A percentile compares a stretch with the other conserved stretches of the same genome.
phyloP scores from a whole-genome alignment of 1,140 invertebrate species.

The Drosophila varians region DNA sequence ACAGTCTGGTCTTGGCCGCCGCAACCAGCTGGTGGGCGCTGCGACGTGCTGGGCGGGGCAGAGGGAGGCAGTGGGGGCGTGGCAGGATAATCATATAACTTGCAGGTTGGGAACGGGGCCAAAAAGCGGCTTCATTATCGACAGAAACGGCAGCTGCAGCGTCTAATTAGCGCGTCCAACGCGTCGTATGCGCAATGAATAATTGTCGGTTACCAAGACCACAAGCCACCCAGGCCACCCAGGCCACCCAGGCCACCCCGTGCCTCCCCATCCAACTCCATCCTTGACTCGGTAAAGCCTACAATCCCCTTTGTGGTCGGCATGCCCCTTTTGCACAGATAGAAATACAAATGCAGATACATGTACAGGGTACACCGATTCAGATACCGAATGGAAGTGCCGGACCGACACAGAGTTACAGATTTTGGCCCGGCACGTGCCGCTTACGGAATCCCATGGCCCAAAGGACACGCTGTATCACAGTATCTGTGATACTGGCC shows the following conservation, averaged over 20 bases:
- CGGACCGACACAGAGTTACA: neutral
- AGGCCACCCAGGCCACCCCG: neutral
- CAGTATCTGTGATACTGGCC: neutral
- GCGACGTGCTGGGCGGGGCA: constrained; percentile 16
- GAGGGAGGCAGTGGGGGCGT: neutral
- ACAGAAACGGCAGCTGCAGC: constrained; percentile 53
- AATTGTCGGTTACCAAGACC: constrained; percentile 53
- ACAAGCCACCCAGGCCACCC: neutral
- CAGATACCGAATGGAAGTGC: too few relatives aligned
- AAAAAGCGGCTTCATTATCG: constrained; percentile 59
- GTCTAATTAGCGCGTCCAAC: constrained; percentile 65
- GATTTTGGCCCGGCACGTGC: constrained; percentile 18
- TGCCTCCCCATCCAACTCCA: neutral
- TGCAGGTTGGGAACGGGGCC: neutral
- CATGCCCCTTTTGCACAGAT: constrained; percentile 8
- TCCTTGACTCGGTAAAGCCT: neutral
- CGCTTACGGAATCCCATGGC: constrained; percentile 8
- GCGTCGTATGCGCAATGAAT: constrained; percentile 69
- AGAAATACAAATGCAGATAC: constrained; percentile 1
- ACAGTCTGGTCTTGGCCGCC: constrained; percentile 13
- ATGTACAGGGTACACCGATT: neutral
- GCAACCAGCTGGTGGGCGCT: constrained; percentile 2
- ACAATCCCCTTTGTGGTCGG: constrained; percentile 4
- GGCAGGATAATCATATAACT: constrained; percentile 26
- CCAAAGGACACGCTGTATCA: neutral